Percentiles rank a stretch among this genome's conserved stretches.
phyloP scores from a whole-genome alignment of 2,888 invertebrate species.

The Cecidostiba fungosa region DNA sequence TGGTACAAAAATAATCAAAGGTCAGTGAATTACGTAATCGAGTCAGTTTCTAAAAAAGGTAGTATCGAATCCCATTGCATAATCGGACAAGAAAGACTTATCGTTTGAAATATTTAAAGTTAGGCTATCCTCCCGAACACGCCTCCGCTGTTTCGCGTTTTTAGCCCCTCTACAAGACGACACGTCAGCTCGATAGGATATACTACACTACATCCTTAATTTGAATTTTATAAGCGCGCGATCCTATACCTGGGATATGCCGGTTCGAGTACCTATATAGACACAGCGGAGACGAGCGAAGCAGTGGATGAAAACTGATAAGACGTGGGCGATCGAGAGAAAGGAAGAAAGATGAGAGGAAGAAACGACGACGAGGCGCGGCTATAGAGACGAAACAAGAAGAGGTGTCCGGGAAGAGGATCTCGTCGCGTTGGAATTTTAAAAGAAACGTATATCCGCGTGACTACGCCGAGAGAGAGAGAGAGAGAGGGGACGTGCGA shows the following conservation, averaged over 20 bases:
- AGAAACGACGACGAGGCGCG: conserved; percentile 30
- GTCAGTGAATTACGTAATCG: background rate
- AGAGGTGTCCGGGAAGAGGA: conserved; percentile 10
- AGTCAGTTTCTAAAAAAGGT: background rate
- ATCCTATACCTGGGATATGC: background rate
- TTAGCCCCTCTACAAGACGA: background rate
- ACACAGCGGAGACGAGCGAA: background rate
- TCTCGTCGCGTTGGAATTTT: conserved; percentile 43
- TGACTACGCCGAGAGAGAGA: background rate
- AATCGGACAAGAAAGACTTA: background rate
- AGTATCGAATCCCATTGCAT: background rate
- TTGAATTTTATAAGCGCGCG: conserved; percentile 45
- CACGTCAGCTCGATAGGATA: conserved; percentile 7
- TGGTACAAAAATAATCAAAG: background rate
- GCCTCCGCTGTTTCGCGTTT: conserved; percentile 28
- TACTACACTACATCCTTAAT: conserved; percentile 22
- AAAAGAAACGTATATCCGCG: conserved; percentile 53
- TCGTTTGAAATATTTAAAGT: background rate
- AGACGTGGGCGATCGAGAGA: background rate
- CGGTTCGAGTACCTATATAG: background rate
- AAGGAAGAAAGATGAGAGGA: conserved; percentile 3
- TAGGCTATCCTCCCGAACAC: background rate
- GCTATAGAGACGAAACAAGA: conserved; percentile 17
- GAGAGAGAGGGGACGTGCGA: background rate
- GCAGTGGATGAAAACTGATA: background rate